Base-by-base conservation (phyloP, 2,888 invertebrate species). In the Loripinus fragilis region DNA sequence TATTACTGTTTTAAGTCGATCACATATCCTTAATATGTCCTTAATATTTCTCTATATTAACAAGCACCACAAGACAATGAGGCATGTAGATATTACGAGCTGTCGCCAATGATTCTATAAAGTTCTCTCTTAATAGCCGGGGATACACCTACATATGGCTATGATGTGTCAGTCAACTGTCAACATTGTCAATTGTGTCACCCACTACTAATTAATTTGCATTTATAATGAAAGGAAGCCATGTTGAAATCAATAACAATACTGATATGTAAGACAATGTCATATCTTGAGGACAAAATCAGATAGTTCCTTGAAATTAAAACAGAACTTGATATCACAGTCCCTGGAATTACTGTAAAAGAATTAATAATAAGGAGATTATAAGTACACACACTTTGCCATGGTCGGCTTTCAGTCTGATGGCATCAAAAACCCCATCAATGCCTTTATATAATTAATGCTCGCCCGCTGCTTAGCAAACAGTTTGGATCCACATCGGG, bases 141-240 rank as follows among this genome's bases (percentile, higher is more conserved):
- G 12, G 33, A 60, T 28, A 60, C 60, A 60, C 60, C 60, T 60
- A 60, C 60, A 60, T 60, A 60, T 60, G 60, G 33, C 28, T 60
- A 5, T 7, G 33, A 60, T 10, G 8, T 60, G 60, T 30, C 60
- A 60, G 60, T 60, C 60, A 60, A 1, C n/a, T 60, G 60, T 60
- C 60, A 60, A 33, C 30, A 33, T 33, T 60, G 60, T 60, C 60
- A 60, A 60, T 60, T 60, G 28, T 20, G 33, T 60, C 60, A 60
- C 60, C 60, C 60, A 60, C 60, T 28, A 60, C 60, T 10, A 60
- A 30, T 33, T 60, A 30, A 60, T 60, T 33, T n/a, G 33, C 28
- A 60, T 60, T 60, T 12, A 48, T 48, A 48, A 48, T 48, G 3
- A 10, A 20, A 48, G 20, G 5, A 48, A 48, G n/a, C 5, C 7